These are phyloP conservation scores for Linepithema humile DNA, from an alignment of 1,140 invertebrate genomes.

Conservation along the genomic window DNA sequence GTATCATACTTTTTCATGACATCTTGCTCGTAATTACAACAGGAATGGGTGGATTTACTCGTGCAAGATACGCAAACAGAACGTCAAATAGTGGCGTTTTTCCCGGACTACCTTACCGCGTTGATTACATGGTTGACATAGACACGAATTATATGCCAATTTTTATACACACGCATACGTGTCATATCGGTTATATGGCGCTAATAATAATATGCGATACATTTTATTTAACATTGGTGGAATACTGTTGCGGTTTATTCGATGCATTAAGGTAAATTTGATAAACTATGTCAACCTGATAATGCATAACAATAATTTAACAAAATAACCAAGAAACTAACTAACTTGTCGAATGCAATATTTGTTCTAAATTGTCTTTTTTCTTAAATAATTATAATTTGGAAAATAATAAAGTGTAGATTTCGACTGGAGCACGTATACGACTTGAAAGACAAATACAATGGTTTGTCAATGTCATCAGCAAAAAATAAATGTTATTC, in stretches of 20 bases:
- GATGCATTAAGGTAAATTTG: background rate
- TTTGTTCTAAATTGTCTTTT: too few species aligned
- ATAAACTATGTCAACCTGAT: too few species aligned
- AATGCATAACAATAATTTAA: too few species aligned
- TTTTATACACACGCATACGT: slow-evolving; percentile 2
- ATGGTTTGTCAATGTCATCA: background rate
- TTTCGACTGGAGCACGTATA: slow-evolving; percentile 11
- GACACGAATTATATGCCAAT: slow-evolving; percentile 19
- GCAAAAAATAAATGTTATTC: background rate
- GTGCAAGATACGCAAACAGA: too few species aligned
- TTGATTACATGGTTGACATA: background rate
- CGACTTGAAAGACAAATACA: background rate
- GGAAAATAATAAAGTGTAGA: background rate
- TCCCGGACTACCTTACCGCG: background rate
- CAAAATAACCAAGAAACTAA: too few species aligned
- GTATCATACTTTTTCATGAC: too few species aligned
- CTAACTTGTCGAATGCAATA: too few species aligned
- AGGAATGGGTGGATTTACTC: too few species aligned
- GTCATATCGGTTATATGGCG: too few species aligned
- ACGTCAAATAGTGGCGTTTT: too few species aligned
- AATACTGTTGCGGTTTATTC: slow-evolving; percentile 16
- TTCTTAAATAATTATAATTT: background rate
- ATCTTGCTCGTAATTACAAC: too few species aligned
- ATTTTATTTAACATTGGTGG: background rate
- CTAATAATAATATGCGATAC: too few species aligned